Evolutionary conservation across 2,797 vertebrate species (phyloP).

Genomic region (Philypnodon macrostomus): DNA sequence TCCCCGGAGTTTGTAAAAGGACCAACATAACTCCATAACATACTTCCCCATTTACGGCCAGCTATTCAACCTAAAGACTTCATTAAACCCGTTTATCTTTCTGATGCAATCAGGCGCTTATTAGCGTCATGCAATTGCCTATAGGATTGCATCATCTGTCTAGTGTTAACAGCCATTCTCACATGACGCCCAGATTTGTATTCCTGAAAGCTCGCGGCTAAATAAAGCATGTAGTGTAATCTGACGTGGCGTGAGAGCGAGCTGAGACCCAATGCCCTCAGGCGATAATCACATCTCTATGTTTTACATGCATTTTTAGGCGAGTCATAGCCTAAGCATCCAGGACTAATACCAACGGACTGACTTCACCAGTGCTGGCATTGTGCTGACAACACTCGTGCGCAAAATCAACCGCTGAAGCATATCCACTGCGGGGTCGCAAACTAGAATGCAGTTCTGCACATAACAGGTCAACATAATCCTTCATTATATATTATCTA

Average conservation of each 20-base stretch:
- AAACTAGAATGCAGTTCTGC: too few relatives aligned
- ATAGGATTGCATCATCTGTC: slow-evolving; percentile 67
- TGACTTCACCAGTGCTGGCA: background rate
- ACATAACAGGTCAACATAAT: too few relatives aligned
- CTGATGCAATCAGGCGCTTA: slow-evolving; percentile 17
- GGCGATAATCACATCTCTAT: background rate
- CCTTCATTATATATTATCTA: too few relatives aligned
- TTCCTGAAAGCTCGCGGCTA: slow-evolving; percentile 20
- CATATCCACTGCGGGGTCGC: too few relatives aligned
- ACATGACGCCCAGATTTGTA: slow-evolving; percentile 31
- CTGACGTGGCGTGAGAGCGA: slow-evolving; percentile 24
- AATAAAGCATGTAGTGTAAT: slow-evolving; percentile 35
- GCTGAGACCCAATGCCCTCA: background rate
- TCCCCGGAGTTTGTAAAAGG: background rate
- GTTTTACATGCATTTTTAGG: background rate
- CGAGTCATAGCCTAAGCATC: background rate
- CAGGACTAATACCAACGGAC: background rate
- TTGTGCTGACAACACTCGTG: too few relatives aligned
- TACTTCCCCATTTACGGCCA: background rate
- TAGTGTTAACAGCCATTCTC: slow-evolving; percentile 24
- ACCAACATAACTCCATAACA: background rate
- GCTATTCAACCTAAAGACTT: too few relatives aligned
- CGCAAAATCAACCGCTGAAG: too few relatives aligned
- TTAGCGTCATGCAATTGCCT: slow-evolving; percentile 47
- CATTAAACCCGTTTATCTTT: slow-evolving; percentile 3